Evolutionary conservation across 2,113 vertebrate genomes (phyloP), one percentile per base, ranked within the genome.

Genomic region (Serilophus lunatus): DNA sequence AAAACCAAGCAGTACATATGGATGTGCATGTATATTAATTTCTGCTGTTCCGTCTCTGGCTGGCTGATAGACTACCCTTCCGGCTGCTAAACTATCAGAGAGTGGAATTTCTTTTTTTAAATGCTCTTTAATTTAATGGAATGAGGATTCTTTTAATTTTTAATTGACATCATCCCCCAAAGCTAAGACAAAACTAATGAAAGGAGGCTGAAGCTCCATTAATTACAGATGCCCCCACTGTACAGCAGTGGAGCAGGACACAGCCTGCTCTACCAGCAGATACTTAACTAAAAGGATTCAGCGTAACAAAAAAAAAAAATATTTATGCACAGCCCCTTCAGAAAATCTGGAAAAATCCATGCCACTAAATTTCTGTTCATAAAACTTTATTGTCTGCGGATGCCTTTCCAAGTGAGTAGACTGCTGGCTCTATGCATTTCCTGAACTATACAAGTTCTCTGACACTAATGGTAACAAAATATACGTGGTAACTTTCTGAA

Each of bases 381-480:
- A 95, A 93, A 96, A 94, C 54, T 96, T 91, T 92, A 86, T 28
- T 91, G 70, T 56, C 79, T 63, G 29, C 1, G 10, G 36, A 42
- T 86, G 68, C 33, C 26, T 94, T 92, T 96, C 90, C 94, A 94
- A 97, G 85, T 88, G 88, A 94, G 86, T 91, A 95, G 95, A 86
- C 75, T 92, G 87, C 59, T 96, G 94, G 82, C 90, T 90, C 18
- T 78, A 38, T 0, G 0, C 64, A 38, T 88, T 95, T 95, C 90
- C 90, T 93, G 92, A 93, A 68, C 80, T 57, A 5, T 51, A 56
- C 44, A n/a, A 90, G 72, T 75, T 90, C 71, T 75, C 44, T 90
- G 76, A 71, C 82, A 78, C 44, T 93, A 68, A 92, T 49, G n/a
- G 76, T 42, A 88, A 70, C 63, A 93, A 88, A 95, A 91, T 53